phyloP scores from a whole-genome alignment of 2,113 vertebrate genomes.

The Montifringilla adamsi region DNA sequence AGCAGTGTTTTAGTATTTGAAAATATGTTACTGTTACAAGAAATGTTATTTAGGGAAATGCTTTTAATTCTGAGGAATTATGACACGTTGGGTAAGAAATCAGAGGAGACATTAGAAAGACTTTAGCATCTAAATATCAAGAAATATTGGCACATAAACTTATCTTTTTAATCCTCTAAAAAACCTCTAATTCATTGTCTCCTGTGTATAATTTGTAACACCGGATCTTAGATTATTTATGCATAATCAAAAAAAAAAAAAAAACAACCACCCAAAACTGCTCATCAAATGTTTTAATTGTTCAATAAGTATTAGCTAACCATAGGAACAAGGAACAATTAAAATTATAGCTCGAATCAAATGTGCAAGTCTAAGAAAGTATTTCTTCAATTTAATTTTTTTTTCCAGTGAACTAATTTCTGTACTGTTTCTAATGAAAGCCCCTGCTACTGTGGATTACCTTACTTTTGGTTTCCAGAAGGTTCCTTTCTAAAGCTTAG shows the following conservation, averaged over 20 bases:
- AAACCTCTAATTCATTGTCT: not conserved
- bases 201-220: not conserved
- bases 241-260: not conserved
- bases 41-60: not conserved
- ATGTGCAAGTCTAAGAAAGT: not conserved
- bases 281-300: not conserved
- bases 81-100: not conserved
- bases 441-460: not conserved
- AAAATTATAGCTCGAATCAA: not conserved
- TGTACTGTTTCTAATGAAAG: not conserved
- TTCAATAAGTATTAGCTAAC: not conserved
- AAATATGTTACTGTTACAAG: not conserved
- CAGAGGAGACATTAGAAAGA: not conserved
- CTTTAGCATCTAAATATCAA: not conserved
- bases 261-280: rapidly evolving
- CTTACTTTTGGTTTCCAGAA: not conserved
- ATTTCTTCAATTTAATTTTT: not conserved
- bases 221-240: not conserved
- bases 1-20: not conserved
- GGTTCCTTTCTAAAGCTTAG: not conserved
- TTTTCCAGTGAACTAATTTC: not conserved
- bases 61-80: not conserved
- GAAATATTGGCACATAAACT: not conserved
- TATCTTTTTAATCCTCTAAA: not conserved
- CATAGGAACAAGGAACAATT: not conserved